Percentiles rank a stretch among this genome's conserved stretches.
phyloP scores from a whole-genome alignment of 2,888 invertebrate species.

The Gerris lacustris region DNA sequence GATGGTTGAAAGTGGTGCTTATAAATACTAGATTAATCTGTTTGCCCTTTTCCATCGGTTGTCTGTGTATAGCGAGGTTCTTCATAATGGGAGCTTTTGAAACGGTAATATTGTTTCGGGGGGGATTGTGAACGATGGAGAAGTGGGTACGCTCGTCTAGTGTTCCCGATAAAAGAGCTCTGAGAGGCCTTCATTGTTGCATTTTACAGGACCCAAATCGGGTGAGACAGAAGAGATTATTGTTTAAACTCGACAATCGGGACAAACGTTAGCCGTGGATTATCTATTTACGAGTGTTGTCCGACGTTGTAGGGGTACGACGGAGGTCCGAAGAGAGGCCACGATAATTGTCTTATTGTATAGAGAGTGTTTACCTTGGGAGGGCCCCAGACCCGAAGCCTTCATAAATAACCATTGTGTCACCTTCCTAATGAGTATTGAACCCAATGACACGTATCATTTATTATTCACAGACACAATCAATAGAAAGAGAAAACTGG shows the following conservation, averaged over 20 bases:
- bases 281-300: slow-evolving; percentile 1
- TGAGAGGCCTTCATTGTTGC: background rate
- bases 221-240: background rate
- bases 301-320: background rate
- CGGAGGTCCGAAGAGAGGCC: background rate
- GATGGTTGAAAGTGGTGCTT: background rate
- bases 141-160: background rate
- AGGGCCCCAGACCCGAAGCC: background rate
- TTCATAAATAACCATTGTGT: slow-evolving; percentile 5
- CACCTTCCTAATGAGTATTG: slow-evolving; percentile 5
- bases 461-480: slow-evolving; percentile 2
- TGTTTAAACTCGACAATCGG: background rate
- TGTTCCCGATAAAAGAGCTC: background rate
- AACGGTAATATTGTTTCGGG: background rate
- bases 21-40: slow-evolving; percentile 5
- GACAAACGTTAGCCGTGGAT: background rate
- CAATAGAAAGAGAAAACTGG: slow-evolving; percentile 3
- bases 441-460: slow-evolving; percentile 1
- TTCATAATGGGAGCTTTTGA: background rate
- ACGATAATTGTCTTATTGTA: slow-evolving; percentile 3
- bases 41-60: background rate
- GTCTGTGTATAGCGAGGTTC: background rate
- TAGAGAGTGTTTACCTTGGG: slow-evolving; percentile 3
- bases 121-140: background rate
- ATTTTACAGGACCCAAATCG: background rate